Conservation (phyloP, 2,113 vertebrate species). For the Bambusicola thoracicus region DNA sequence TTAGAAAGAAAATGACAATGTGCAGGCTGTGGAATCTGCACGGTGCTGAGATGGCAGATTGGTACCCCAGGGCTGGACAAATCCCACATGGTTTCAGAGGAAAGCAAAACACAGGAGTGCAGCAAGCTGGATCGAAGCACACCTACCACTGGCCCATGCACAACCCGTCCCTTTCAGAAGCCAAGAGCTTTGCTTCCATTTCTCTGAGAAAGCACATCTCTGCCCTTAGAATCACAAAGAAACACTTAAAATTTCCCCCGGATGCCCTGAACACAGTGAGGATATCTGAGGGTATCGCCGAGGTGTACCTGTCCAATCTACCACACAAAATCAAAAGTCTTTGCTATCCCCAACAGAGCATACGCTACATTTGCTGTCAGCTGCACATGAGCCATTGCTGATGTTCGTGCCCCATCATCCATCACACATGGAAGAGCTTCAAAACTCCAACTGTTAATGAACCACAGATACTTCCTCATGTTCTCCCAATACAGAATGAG, state of each 20-base stretch:
- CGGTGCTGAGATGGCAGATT: background rate
- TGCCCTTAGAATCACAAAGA: background rate
- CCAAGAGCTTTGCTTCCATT: background rate
- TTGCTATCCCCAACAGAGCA: background rate
- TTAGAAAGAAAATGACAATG: background rate
- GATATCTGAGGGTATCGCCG: background rate
- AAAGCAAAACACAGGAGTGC: background rate
- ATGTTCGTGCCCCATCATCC: background rate
- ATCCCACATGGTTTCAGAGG: background rate
- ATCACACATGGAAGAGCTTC: background rate
- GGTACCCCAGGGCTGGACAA: background rate
- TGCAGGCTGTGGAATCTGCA: background rate
- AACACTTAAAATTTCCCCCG: background rate
- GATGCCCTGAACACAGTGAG: background rate
- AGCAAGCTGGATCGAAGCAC: background rate
- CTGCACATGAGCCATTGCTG: background rate
- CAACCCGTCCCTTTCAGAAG: background rate
- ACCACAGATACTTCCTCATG: background rate
- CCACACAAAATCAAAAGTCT: background rate
- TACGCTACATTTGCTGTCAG: background rate
- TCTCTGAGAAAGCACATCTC: background rate
- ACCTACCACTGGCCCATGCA: accelerated
- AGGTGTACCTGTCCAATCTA: background rate
- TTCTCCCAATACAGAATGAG: background rate
- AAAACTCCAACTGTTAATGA: background rate